Evolutionary conservation across 1,140 invertebrate species (phyloP).

Genomic region (Cherax quadricarinatus): DNA sequence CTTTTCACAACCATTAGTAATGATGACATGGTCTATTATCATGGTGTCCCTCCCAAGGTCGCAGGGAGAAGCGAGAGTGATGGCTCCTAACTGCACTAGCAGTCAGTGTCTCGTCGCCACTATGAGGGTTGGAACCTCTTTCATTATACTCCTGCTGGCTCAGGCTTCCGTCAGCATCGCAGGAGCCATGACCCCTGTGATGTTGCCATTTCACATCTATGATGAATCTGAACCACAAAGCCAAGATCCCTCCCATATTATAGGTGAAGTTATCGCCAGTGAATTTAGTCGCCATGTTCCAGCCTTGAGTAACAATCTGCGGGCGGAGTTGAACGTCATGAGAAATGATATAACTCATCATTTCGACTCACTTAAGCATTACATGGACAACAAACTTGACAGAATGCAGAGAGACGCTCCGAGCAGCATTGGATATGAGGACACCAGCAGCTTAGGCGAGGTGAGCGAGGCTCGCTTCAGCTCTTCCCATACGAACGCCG

Average conservation of each 20-base stretch:
- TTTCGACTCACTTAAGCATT: constrained; percentile 58
- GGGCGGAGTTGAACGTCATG: constrained; percentile 42
- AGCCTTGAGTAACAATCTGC: constrained; percentile 52
- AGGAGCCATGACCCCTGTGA: neutral
- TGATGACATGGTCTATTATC: neutral
- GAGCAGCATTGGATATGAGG: neutral
- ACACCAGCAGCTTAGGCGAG: neutral
- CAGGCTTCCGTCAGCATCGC: neutral
- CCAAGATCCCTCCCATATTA: constrained; percentile 3
- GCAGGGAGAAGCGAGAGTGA: neutral
- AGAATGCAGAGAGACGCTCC: constrained; percentile 61
- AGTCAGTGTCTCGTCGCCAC: neutral
- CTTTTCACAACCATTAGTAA: no score
- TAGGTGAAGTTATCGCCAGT: constrained; percentile 47
- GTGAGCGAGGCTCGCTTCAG: neutral
- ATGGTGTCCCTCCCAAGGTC: neutral
- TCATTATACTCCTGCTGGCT: neutral
- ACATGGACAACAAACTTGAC: constrained; percentile 61
- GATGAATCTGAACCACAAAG: neutral
- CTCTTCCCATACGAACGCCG: neutral
- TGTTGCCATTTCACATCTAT: neutral
- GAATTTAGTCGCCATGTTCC: constrained; percentile 61
- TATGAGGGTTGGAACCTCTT: neutral
- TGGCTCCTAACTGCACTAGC: neutral
- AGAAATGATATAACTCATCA: constrained; percentile 59